Evolutionary conservation across 2,797 vertebrate species (phyloP).

Genomic region (Mionectes olivaceus): DNA sequence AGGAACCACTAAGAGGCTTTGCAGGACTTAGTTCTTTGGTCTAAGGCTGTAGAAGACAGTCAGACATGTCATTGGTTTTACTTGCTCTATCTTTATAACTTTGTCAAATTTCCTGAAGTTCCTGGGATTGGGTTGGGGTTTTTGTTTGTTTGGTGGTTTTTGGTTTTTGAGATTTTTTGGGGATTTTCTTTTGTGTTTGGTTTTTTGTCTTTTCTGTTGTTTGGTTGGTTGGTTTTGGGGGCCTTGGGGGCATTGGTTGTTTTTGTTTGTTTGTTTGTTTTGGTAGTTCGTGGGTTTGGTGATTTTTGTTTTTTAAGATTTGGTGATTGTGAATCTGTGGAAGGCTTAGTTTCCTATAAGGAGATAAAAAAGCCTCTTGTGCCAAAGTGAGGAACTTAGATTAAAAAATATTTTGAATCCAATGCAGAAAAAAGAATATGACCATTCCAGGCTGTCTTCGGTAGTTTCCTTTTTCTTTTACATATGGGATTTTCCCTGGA

Average conservation of each 20-base stretch:
- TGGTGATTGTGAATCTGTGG: not conserved
- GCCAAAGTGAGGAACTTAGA: not conserved
- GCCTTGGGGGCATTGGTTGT: no score
- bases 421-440: not conserved
- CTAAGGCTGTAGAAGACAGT: not conserved
- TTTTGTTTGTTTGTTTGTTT: not conserved
- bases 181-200: not conserved
- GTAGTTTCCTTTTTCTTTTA: conserved; percentile 20
- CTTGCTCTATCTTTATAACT: not conserved
- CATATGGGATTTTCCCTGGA: not conserved
- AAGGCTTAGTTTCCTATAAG: not conserved
- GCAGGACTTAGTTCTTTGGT: not conserved
- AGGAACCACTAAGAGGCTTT: not conserved
- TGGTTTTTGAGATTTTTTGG: not conserved
- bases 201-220: not conserved
- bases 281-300: not conserved
- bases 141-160: not conserved
- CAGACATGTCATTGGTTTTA: not conserved
- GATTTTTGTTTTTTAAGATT: not conserved
- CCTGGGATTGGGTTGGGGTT: not conserved
- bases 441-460: not conserved
- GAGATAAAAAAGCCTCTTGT: not conserved
- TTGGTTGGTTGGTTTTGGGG: not conserved
- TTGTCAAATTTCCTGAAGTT: not conserved
- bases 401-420: not conserved